phyloP scores from a whole-genome alignment of 2,797 vertebrate species.

The Rhinophrynus dorsalis region DNA sequence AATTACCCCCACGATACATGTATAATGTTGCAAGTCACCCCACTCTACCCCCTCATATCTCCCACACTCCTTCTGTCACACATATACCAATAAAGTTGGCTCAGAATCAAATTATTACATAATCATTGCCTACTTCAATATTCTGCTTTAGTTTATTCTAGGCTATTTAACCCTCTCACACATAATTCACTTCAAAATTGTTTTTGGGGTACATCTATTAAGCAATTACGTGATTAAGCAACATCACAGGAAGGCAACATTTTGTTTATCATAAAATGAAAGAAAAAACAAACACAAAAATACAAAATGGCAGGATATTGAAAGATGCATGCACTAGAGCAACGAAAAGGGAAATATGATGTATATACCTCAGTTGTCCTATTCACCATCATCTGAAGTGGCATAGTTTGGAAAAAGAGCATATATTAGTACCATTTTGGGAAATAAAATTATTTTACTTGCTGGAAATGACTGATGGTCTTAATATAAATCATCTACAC shows the following conservation, averaged over 20 bases:
- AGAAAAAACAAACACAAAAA: neutral
- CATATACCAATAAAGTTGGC: neutral
- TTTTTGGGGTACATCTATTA: too few relatives aligned
- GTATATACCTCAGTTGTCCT: constrained; percentile 97
- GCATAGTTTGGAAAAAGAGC: constrained; percentile 77
- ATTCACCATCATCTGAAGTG: constrained; percentile 99
- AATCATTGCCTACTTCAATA: too few relatives aligned
- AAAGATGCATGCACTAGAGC: constrained; percentile 29
- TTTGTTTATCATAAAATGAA: neutral
- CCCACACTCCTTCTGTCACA: constrained; percentile 14
- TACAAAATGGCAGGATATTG: neutral
- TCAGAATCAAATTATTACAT: neutral
- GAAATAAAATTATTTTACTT: constrained; percentile 1
- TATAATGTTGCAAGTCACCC: too few relatives aligned
- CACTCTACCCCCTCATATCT: neutral
- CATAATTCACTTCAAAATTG: too few relatives aligned
- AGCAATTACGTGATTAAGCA: too few relatives aligned
- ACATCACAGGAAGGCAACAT: neutral
- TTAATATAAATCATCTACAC: too few relatives aligned
- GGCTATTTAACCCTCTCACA: too few relatives aligned
- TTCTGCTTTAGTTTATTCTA: too few relatives aligned
- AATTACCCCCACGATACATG: too few relatives aligned
- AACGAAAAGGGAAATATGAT: neutral
- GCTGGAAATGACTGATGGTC: too few relatives aligned
- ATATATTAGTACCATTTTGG: constrained; percentile 68